Base-by-base conservation (phyloP, 2,797 vertebrate genomes). In the Enteromius unitaeniatus region DNA sequence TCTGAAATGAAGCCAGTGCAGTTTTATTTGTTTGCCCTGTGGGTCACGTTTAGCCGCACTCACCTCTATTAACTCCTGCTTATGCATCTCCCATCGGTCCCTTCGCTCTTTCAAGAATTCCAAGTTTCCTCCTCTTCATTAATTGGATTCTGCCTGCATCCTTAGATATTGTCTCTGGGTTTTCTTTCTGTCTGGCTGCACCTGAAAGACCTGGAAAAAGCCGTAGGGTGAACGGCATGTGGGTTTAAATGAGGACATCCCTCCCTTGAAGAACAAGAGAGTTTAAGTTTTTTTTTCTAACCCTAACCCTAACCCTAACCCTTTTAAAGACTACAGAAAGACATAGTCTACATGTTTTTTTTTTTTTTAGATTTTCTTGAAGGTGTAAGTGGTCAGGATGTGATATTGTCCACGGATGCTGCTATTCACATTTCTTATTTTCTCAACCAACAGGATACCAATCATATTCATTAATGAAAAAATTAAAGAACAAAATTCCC, bases 31-130 rank as follows among this genome's bases (percentile, higher is more conserved):
- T 75, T 82, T 51, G 70, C n/a, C 70, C 70, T 51, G 15, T 60
- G 72, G 58, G 58, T 75, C 80, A 75, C 31, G 21, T 74, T 82
- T 62, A 64, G 13, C 45, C 9, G 15, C 23, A 9, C 42, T 74
- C 69, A 53, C 70, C 72, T 82, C 81, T 67, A 75, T 82, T 75
- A 67, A 64, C 70, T 75, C 37, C 31, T n/a, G 45, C 60, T 53
- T 51, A 67, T 64, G 11, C 17, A 6, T 67, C 45, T 76, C 60
- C 47, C 31, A 13, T 15, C 2, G 58, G 72, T 28, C 45, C 45
- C 42, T 40, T 23, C 10, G 23, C 79, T 62, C 53, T 60, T 47
- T 31, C 78, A 55, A 60, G 79, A 58, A 81, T 72, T 65, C 55
- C 76, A 78, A 42, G 58, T 78, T 67, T 75, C 70, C 60, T 67